These are phyloP conservation scores for Proales similis DNA, from an alignment of 1,140 invertebrate genomes.

Conservation along the genomic window DNA sequence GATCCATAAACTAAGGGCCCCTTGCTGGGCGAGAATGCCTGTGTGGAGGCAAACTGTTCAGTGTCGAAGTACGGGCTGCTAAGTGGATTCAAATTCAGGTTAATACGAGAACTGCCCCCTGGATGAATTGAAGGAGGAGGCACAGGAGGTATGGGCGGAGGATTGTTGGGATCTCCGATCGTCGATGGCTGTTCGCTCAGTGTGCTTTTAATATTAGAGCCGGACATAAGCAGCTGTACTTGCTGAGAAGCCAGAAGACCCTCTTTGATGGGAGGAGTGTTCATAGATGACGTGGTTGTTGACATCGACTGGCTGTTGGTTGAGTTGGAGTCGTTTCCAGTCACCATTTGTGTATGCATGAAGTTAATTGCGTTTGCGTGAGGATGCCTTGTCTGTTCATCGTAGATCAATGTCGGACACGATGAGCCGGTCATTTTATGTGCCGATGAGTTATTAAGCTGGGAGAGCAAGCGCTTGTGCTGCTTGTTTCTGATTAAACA, in stretches of 20 bases:
- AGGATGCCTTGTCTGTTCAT: conserved; percentile 14
- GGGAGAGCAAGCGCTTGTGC: conserved; percentile 42
- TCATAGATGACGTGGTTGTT: conserved; percentile 24
- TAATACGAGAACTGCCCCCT: background rate
- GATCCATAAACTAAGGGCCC: too few species aligned
- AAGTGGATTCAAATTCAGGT: conserved; percentile 17
- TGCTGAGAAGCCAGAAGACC: too few species aligned
- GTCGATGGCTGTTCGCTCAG: too few species aligned
- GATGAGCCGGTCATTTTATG: conserved; percentile 21
- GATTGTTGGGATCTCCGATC: conserved; percentile 3
- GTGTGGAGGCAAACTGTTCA: too few species aligned
- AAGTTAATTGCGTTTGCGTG: background rate
- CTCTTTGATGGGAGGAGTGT: conserved; percentile 3
- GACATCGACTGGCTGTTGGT: conserved; percentile 38
- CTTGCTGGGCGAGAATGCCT: too few species aligned
- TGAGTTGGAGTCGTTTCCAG: conserved; percentile 24
- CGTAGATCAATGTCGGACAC: conserved; percentile 25
- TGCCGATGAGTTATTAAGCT: conserved; percentile 18
- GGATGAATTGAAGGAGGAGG: conserved; percentile 1
- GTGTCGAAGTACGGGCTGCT: background rate
- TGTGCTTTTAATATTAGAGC: too few species aligned
- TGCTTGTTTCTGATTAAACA: conserved; percentile 51
- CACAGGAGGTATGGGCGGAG: conserved; percentile 6
- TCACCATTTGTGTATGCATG: background rate
- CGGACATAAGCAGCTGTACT: too few species aligned